A percentile compares a stretch with the other conserved stretches of the same genome.
These are phyloP conservation scores for Ips typographus DNA, from an alignment of 1,140 invertebrate genomes.

Conservation along the genomic window DNA sequence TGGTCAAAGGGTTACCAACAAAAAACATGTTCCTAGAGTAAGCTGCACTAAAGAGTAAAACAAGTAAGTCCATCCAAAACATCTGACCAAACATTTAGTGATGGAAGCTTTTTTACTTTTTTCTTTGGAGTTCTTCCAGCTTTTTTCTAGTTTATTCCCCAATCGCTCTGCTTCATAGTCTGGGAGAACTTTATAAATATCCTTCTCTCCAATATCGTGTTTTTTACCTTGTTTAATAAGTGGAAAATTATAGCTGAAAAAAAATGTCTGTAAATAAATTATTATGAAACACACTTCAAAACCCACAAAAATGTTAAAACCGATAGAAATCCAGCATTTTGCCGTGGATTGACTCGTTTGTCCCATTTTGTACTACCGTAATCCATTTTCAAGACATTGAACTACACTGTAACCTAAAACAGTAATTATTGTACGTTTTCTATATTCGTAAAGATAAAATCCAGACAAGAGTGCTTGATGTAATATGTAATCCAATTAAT, in stretches of 20 bases:
- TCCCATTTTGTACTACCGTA: not conserved
- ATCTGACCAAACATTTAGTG: slow-evolving; percentile 8
- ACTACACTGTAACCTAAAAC: no score
- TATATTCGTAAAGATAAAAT: no score
- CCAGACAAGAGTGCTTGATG: no score
- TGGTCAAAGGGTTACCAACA: slow-evolving; percentile 26
- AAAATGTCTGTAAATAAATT: not conserved
- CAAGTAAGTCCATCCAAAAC: slow-evolving; percentile 31
- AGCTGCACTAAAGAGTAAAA: slow-evolving; percentile 24
- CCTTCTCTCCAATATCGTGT: slow-evolving; percentile 31
- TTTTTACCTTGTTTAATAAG: slow-evolving; percentile 28
- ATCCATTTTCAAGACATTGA: not conserved
- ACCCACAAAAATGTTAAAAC: slow-evolving; percentile 34
- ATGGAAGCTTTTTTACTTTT: slow-evolving; percentile 25
- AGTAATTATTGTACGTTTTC: no score
- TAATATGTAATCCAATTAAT: no score
- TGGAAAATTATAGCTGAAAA: slow-evolving; percentile 32
- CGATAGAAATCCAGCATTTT: slow-evolving; percentile 32
- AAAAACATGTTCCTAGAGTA: slow-evolving; percentile 9
- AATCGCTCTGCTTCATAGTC: slow-evolving; percentile 20
- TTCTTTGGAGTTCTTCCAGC: slow-evolving; percentile 30
- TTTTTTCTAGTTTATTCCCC: slow-evolving; percentile 30
- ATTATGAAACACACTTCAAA: not conserved
- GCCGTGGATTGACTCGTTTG: slow-evolving; percentile 29
- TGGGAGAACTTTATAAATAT: slow-evolving; percentile 33